Evolutionary conservation across 2,113 vertebrate genomes (phyloP).

Genomic region (Agapornis roseicollis): DNA sequence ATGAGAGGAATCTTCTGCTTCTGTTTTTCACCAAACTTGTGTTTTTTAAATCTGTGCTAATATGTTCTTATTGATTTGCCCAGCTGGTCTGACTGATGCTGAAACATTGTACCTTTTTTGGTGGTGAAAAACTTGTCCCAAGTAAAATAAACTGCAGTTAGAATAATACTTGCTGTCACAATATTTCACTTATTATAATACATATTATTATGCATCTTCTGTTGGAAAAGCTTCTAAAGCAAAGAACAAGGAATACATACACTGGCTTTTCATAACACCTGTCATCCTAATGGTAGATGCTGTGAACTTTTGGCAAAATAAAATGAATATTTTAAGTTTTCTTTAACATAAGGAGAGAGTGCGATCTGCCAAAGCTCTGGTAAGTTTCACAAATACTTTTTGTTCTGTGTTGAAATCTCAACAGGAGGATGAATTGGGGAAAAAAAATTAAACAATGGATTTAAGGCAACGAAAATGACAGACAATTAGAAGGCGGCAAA

Average conservation of each 20-base stretch:
- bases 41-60: background rate
- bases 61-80: background rate
- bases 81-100: background rate
- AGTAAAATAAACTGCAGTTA: background rate
- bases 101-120: background rate
- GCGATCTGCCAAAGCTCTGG: background rate
- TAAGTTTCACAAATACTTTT: background rate
- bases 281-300: background rate
- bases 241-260: background rate
- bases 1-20: background rate
- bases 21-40: background rate
- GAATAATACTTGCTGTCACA: conserved; percentile 34
- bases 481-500: background rate
- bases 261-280: conserved; percentile 7
- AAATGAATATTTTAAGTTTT: conserved; percentile 12
- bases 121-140: background rate
- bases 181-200: conserved; percentile 46
- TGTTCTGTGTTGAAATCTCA: background rate
- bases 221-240: background rate
- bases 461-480: background rate
- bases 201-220: conserved; percentile 25
- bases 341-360: background rate
- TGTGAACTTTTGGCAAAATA: conserved; percentile 50
- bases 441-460: background rate
- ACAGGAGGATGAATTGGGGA: background rate